Conservation (phyloP, 1,140 invertebrate species). For the Drosophila kurseongensis region DNA sequence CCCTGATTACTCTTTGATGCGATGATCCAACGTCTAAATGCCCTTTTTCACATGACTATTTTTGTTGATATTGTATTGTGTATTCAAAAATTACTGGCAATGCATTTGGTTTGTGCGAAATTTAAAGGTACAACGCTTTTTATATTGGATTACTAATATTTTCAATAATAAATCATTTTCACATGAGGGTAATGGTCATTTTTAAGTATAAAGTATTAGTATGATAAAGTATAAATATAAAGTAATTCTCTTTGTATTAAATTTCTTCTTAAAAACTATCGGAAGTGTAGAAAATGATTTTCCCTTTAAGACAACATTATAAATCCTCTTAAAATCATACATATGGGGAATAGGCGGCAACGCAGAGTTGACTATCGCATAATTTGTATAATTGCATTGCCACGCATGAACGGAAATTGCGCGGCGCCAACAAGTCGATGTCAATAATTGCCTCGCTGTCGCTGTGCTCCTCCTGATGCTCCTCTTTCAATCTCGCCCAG, state of each 20-base stretch:
- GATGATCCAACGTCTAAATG: not conserved
- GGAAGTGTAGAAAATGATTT: not conserved
- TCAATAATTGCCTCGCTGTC: slow-evolving; percentile 62
- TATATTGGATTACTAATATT: no score
- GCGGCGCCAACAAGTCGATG: slow-evolving; percentile 68
- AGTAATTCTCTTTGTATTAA: no score
- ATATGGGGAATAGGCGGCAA: not conserved
- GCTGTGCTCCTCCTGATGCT: not conserved
- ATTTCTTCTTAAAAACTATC: no score
- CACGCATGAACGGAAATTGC: slow-evolving; percentile 66
- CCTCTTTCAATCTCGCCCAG: not conserved
- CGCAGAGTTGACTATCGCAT: slow-evolving; percentile 39
- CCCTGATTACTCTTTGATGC: slow-evolving; percentile 10
- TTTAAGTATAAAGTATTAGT: no score
- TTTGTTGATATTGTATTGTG: not conserved
- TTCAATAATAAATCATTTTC: no score
- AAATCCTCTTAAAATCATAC: not conserved
- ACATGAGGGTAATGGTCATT: no score
- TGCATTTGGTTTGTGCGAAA: no score
- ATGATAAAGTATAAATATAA: no score
- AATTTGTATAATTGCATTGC: slow-evolving; percentile 74
- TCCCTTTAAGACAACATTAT: not conserved
- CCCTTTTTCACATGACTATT: no score
- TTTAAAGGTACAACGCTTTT: no score
- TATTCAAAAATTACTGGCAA: no score